Evolutionary conservation across 2,797 vertebrate species (phyloP), one percentile per base, ranked within the genome.

Genomic region (Sciurus vulgaris): DNA sequence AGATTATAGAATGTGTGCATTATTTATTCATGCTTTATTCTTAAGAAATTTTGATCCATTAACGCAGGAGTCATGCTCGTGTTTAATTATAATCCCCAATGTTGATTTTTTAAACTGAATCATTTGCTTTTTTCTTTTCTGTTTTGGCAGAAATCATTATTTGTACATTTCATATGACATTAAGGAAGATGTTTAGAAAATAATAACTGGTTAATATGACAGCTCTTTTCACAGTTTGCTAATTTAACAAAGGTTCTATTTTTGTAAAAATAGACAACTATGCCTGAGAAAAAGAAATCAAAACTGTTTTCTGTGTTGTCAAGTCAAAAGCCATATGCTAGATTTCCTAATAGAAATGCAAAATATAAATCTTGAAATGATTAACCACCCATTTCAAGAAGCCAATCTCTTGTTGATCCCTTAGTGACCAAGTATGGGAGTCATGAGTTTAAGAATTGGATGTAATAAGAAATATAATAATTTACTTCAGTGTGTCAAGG

Each of bases 251-350:
- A 93, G 33, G 14, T 78, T 89, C 15, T 89, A 20, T 81, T 95
- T 94, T 95, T 91, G 41, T 85, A 20, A 73, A 91, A 93, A 94
- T 84, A 91, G 24, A 47, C 47, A 89, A 74, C 15, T 69, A 35
- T 87, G 54, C n/a, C 69, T 93, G 13, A 97, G 41, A 77, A 92
- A 92, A 93, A 95, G 94, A 86, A 97, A 94, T 69, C 63, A 85
- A 94, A 11, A 30, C 65, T 92, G 22, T 83, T 96, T 86, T 74
- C 84, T 93, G 33, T 28, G 33, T 91, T 81, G 24, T 90, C 61
- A 83, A 69, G 24, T 91, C 38, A 56, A 93, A 87, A 78, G 63
- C 44, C 82, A 0, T 70, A 28, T 77, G 18, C 47, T 73, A 86
- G 15, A 33, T 93, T 26, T 94, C 12, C 87, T 63, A 91, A 28